Percentiles rank a stretch among this genome's conserved stretches.
Evolutionary conservation across 2,113 vertebrate species (phyloP).

Genomic region (Podarcis cretensis): DNA sequence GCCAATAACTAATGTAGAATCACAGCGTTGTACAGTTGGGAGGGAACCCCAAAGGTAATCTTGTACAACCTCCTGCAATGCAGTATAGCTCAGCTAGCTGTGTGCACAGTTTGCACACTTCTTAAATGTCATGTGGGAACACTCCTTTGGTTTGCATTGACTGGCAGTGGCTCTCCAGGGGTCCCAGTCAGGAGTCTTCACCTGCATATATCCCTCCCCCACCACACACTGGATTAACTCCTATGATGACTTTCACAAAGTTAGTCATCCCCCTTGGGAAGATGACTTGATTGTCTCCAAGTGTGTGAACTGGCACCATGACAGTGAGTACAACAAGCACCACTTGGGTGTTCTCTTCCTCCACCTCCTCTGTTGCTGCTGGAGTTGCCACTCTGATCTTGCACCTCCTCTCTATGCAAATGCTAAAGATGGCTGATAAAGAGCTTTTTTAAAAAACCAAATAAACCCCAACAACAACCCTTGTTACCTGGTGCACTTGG

Average conservation of each 20-base stretch:
- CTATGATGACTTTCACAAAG: background rate
- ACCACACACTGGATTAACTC: too few species aligned
- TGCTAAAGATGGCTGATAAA: background rate
- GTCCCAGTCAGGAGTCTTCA: background rate
- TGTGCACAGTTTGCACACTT: too few species aligned
- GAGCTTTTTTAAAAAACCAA: background rate
- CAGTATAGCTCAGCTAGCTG: too few species aligned
- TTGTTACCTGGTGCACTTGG: background rate
- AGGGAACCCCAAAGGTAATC: too few species aligned
- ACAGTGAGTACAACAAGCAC: background rate
- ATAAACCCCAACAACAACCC: too few species aligned
- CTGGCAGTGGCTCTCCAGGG: too few species aligned
- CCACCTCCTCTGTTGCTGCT: background rate
- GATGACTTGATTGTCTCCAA: background rate
- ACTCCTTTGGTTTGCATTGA: too few species aligned
- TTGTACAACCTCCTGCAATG: too few species aligned
- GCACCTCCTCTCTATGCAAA: background rate
- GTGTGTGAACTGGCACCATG: background rate
- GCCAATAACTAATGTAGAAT: too few species aligned
- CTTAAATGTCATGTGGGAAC: too few species aligned
- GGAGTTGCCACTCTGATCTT: background rate
- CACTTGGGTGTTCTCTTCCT: background rate
- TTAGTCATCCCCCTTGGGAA: background rate
- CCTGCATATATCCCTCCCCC: background rate
- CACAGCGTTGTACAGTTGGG: too few species aligned